Percentiles rank a stretch among this genome's conserved stretches.
phyloP scores from a whole-genome alignment of 2,888 invertebrate species.

The Hipparchia semele region DNA sequence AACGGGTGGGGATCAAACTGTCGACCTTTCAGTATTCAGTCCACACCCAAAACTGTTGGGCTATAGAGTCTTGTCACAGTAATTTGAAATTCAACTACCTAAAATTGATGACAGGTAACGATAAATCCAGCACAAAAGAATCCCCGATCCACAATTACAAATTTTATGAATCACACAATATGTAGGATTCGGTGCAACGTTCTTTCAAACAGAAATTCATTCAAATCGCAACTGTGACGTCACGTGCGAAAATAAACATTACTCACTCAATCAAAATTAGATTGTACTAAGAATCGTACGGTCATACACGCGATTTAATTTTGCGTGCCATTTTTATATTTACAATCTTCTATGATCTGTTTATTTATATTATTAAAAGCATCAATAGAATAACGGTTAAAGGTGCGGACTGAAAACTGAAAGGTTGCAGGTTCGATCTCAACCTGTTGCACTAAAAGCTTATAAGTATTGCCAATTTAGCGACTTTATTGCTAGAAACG shows the following conservation, averaged over 20 bases:
- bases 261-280: slow-evolving; percentile 43
- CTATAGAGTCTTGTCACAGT: no score
- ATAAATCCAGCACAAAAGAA: neutral
- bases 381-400: no score
- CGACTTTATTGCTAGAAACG: no score
- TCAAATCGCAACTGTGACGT: slow-evolving; percentile 37
- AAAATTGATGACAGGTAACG: neutral
- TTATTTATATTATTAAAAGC: no score
- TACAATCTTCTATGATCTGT: neutral
- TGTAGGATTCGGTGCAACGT: slow-evolving; percentile 36
- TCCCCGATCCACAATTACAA: slow-evolving; percentile 24
- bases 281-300: slow-evolving; percentile 39
- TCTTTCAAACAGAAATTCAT: slow-evolving; percentile 41
- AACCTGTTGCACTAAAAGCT: no score
- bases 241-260: slow-evolving; percentile 45
- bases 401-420: no score
- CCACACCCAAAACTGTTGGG: no score
- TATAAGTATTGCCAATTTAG: no score
- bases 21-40: no score
- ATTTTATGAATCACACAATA: slow-evolving; percentile 38
- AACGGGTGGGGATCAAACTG: no score
- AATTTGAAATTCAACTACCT: neutral
- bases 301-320: slow-evolving; percentile 19
- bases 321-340: slow-evolving; percentile 17
- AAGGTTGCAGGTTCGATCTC: no score